These are phyloP conservation scores for Corythaixoides concolor DNA, from an alignment of 2,113 vertebrate genomes.

Conservation along the genomic window DNA sequence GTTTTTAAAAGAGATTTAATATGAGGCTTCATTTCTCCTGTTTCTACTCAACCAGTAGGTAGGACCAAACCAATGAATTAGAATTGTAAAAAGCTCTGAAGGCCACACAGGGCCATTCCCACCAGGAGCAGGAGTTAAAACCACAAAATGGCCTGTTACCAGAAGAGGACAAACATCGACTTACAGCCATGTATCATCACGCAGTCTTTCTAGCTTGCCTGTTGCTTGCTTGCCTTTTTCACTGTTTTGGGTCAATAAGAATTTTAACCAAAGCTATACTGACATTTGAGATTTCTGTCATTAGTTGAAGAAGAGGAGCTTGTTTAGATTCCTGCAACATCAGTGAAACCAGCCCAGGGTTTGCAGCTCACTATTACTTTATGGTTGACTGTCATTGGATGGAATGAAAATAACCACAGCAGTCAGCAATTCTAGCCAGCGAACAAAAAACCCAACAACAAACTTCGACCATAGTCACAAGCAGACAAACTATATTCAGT, in stretches of 20 bases:
- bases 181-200: neutral
- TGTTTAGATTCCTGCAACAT: neutral
- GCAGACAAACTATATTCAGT: neutral
- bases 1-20: neutral
- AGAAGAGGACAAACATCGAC: neutral
- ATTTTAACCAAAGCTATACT: neutral
- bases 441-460: neutral
- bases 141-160: neutral
- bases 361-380: neutral
- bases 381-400: neutral
- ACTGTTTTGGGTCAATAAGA: neutral
- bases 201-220: neutral
- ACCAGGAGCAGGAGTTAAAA: accelerated
- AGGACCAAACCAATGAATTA: neutral
- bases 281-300: neutral
- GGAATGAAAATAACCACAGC: neutral
- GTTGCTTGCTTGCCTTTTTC: neutral
- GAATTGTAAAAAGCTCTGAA: neutral
- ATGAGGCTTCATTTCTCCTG: accelerated
- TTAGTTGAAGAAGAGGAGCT: neutral
- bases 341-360: neutral
- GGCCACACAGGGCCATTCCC: neutral
- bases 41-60: neutral
- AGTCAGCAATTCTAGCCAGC: neutral
- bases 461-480: neutral